A percentile compares a stretch with the other conserved stretches of the same genome.
Conservation (phyloP, 2,797 vertebrate genomes). For the Acipenser transmontanus region DNA sequence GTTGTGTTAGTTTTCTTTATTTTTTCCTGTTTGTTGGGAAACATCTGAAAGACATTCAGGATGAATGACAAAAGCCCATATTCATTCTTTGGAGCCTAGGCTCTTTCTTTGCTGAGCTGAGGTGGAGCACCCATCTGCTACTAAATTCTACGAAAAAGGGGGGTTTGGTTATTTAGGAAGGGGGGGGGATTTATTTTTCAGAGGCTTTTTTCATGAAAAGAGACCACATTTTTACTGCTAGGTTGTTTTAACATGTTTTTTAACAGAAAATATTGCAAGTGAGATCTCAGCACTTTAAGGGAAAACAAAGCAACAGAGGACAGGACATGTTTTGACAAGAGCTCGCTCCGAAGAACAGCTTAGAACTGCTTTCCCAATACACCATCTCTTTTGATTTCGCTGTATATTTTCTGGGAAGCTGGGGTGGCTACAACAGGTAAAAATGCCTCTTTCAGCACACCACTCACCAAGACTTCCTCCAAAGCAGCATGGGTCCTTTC, state of each 20-base stretch:
- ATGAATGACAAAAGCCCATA: slow-evolving; percentile 55
- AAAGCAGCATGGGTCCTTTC: slow-evolving; percentile 80
- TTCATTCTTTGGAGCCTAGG: slow-evolving; percentile 45
- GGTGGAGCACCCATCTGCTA: slow-evolving; percentile 39
- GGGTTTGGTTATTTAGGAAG: slow-evolving; percentile 26
- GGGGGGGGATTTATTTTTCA: slow-evolving; percentile 32
- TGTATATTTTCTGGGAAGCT: slow-evolving; percentile 15
- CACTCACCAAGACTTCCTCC: slow-evolving; percentile 78
- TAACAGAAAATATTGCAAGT: slow-evolving; percentile 14
- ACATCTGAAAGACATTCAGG: slow-evolving; percentile 69
- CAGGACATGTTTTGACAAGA: slow-evolving; percentile 51
- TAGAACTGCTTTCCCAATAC: not conserved
- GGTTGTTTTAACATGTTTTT: slow-evolving; percentile 32
- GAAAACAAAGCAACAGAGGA: slow-evolving; percentile 36
- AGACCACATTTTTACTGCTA: slow-evolving; percentile 31
- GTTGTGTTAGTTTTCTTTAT: slow-evolving; percentile 55
- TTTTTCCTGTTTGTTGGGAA: slow-evolving; percentile 68
- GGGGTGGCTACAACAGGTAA: slow-evolving; percentile 59
- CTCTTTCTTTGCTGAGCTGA: slow-evolving; percentile 26
- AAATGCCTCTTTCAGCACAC: slow-evolving; percentile 72
- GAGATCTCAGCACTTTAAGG: not conserved
- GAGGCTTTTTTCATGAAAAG: slow-evolving; percentile 27
- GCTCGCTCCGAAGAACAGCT: slow-evolving; percentile 20
- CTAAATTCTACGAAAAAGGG: slow-evolving; percentile 19
- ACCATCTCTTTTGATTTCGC: not conserved